Percentiles rank a stretch among this genome's conserved stretches.
Conservation (phyloP, 2,113 vertebrate species). For the Oenanthe melanoleuca region DNA sequence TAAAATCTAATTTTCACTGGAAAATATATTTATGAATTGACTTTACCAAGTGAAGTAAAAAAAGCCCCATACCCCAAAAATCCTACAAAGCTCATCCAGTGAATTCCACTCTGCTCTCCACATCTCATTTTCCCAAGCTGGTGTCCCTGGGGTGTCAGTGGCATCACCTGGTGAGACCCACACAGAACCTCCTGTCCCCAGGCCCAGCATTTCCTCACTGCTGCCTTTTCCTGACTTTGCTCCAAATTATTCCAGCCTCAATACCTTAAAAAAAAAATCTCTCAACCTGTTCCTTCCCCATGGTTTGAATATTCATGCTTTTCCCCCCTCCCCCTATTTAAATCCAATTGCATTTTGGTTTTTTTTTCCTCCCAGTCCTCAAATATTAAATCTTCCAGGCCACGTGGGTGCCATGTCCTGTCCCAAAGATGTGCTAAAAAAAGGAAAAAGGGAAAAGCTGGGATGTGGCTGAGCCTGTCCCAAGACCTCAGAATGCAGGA, state of each 20-base stretch:
- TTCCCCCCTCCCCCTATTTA: background rate
- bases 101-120: background rate
- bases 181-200: rapidly evolving
- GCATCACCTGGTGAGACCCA: rapidly evolving
- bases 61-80: background rate
- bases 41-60: background rate
- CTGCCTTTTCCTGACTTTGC: background rate
- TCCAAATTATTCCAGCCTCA: background rate
- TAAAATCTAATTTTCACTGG: background rate
- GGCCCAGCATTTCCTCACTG: background rate
- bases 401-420: rapidly evolving
- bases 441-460: background rate
- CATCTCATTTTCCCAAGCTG: background rate
- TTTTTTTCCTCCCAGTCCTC: too few relatives aligned
- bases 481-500: background rate
- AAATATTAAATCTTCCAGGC: background rate
- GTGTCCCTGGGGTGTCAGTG: background rate
- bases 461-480: background rate
- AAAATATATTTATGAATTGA: background rate
- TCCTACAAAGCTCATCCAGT: background rate
- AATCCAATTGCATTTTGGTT: rapidly evolving
- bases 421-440: background rate
- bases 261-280: background rate
- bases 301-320: background rate
- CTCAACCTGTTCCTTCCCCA: background rate